These are phyloP conservation scores for Lobophora halterata DNA, from an alignment of 2,888 invertebrate genomes.

Conservation along the genomic window DNA sequence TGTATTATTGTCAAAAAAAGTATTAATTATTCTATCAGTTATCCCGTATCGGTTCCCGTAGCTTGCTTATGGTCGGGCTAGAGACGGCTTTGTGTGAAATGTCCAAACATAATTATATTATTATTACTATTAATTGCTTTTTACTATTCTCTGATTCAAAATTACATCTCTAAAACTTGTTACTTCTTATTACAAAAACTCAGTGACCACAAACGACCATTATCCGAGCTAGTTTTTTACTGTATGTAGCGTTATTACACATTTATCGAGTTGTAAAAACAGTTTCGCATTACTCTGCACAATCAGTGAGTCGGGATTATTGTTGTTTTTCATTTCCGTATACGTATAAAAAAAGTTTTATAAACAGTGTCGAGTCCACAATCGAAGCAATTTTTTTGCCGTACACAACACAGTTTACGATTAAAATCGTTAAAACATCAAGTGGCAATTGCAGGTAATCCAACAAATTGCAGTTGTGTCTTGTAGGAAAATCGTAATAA, in stretches of 20 bases:
- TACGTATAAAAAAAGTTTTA: slow-evolving; percentile 33
- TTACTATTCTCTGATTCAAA: slow-evolving; percentile 5
- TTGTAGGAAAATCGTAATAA: slow-evolving; percentile 69
- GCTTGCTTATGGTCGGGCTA: too few species aligned
- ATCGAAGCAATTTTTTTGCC: slow-evolving; percentile 65
- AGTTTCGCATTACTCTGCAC: slow-evolving; percentile 42
- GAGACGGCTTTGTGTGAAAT: too few species aligned
- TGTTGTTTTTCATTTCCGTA: slow-evolving; percentile 37
- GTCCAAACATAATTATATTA: too few species aligned
- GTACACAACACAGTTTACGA: slow-evolving; percentile 54
- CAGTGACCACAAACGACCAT: slow-evolving; percentile 29
- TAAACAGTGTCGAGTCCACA: slow-evolving; percentile 37
- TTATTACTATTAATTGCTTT: neutral
- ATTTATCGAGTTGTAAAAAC: slow-evolving; percentile 60
- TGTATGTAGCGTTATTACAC: slow-evolving; percentile 25
- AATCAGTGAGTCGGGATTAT: slow-evolving; percentile 48
- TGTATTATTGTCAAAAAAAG: too few species aligned
- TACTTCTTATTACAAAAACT: slow-evolving; percentile 16
- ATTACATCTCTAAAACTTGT: slow-evolving; percentile 8
- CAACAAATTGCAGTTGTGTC: slow-evolving; percentile 69
- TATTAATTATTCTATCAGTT: too few species aligned
- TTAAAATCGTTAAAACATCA: slow-evolving; percentile 70
- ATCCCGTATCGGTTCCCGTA: too few species aligned
- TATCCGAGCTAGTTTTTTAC: slow-evolving; percentile 30
- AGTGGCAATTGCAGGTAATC: slow-evolving; percentile 67